Percentiles rank a stretch among this genome's conserved stretches.
These are phyloP conservation scores for Stictonetta naevosa DNA, from an alignment of 2,113 vertebrate species.

Conservation along the genomic window DNA sequence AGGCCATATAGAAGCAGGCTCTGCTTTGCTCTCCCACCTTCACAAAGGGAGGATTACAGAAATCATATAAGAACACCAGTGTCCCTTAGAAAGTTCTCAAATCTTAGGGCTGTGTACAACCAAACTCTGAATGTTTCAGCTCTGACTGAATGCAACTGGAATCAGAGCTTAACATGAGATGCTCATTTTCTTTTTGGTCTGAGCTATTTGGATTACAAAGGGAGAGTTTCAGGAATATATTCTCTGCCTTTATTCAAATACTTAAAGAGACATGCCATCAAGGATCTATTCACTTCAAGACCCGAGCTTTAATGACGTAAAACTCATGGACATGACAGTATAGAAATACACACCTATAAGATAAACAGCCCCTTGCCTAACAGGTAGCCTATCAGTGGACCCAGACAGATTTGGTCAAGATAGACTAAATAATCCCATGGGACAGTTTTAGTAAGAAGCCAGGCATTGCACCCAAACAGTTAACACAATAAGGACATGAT, in stretches of 20 bases:
- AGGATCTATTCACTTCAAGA: neutral
- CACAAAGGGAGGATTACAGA: neutral
- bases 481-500: neutral
- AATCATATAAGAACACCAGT: neutral
- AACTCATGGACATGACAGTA: neutral
- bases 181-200: neutral
- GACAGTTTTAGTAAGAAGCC: neutral
- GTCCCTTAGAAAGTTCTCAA: neutral
- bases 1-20: neutral
- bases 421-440: neutral
- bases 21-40: neutral
- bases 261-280: fast-evolving
- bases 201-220: neutral
- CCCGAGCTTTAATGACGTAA: neutral
- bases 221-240: neutral
- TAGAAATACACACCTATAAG: neutral
- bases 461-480: neutral
- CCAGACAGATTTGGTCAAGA: neutral
- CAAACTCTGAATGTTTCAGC: neutral
- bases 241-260: neutral
- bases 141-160: neutral
- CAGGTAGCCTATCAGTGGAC: neutral
- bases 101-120: neutral
- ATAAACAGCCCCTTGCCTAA: neutral
- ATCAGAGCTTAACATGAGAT: neutral